These are phyloP conservation scores for Timandra comae DNA, from an alignment of 2,888 invertebrate genomes.

Conservation along the genomic window DNA sequence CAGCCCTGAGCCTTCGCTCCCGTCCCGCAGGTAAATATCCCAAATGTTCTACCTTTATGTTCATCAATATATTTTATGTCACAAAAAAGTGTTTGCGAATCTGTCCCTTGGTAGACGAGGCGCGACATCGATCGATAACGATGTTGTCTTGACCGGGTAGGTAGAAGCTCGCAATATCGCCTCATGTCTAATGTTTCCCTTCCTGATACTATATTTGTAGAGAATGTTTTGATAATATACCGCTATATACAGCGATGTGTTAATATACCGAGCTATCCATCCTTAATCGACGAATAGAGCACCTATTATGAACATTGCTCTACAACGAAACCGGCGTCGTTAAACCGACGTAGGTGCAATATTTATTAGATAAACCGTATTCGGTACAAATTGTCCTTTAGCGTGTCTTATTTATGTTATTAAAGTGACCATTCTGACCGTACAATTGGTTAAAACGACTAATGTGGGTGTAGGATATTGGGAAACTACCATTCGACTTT, in stretches of 20 bases:
- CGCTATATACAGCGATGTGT: constrained; percentile 12
- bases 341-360: too few species aligned
- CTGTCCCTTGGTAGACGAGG: constrained; percentile 44
- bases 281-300: too few species aligned
- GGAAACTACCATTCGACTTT: constrained; percentile 30
- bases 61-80: constrained; percentile 39
- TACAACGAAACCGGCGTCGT: too few species aligned
- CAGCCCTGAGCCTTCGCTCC: constrained; percentile 44
- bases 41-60: constrained; percentile 12
- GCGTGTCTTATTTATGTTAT: background rate
- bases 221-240: constrained; percentile 30
- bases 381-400: too few species aligned
- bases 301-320: background rate
- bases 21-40: constrained; percentile 50
- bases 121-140: constrained; percentile 68
- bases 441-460: constrained; percentile 21
- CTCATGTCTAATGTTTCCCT: constrained; percentile 36
- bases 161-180: constrained; percentile 40
- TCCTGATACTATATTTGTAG: constrained; percentile 30
- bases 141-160: constrained; percentile 58
- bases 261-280: background rate
- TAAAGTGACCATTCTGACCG: constrained; percentile 6
- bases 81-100: constrained; percentile 37
- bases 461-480: constrained; percentile 49
- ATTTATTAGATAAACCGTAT: too few species aligned